Evolutionary conservation across 2,888 invertebrate genomes (phyloP).

Genomic region (Rambutsinella grinnellia): DNA sequence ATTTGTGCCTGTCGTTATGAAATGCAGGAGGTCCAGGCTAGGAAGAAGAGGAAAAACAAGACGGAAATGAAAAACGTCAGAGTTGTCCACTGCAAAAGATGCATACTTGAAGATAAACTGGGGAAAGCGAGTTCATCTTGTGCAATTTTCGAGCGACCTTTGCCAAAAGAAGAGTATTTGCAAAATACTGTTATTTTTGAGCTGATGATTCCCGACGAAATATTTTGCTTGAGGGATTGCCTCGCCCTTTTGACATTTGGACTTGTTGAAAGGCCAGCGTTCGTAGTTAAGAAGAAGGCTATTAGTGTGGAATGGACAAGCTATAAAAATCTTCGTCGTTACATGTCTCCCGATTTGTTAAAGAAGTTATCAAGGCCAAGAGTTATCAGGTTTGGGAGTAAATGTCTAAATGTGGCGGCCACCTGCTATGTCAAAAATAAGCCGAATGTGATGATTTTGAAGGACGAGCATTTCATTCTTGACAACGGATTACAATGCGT

Average conservation of each 20-base stretch:
- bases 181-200: constrained; percentile 46
- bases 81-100: constrained; percentile 9
- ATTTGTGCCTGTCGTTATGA: neutral
- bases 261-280: neutral
- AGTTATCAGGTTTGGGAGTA: neutral
- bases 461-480: neutral
- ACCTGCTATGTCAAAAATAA: neutral
- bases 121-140: constrained; percentile 1
- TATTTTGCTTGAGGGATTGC: constrained; percentile 27
- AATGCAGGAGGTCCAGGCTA: neutral
- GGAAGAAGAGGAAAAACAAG: neutral
- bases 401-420: neutral
- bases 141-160: constrained; percentile 10
- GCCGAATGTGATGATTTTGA: neutral
- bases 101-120: constrained; percentile 6
- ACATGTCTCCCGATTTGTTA: neutral
- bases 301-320: neutral
- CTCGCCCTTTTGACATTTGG: constrained; percentile 20
- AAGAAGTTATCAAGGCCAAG: neutral
- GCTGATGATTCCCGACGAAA: constrained; percentile 24
- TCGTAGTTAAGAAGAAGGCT: neutral
- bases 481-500: neutral
- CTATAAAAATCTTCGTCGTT: neutral
- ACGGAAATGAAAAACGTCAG: constrained; percentile 6
- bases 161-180: constrained; percentile 13